Evolutionary conservation across 2,113 vertebrate species (phyloP), one percentile per base, ranked within the genome.

Genomic region (Corythornis madagascariensis): DNA sequence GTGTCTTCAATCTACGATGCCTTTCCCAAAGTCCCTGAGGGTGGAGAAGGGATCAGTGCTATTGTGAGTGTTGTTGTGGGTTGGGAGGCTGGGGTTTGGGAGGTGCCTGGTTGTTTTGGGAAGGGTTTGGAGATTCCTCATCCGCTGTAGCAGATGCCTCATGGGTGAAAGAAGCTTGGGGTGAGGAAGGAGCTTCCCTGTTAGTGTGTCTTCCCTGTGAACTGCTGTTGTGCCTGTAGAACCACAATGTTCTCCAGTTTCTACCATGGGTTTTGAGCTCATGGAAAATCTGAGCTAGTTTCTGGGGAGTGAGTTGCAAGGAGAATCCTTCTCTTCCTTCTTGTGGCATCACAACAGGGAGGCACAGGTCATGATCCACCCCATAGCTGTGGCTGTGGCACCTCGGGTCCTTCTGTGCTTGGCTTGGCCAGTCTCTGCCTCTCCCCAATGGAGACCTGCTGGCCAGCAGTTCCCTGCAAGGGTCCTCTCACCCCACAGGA

Each of bases 1-100:
- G 99, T 99, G 95, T 99, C 99, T 93, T 99, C 99, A 40, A 99
- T 99, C 97, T 99, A 99, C 7, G 99, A 99, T 97, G 99, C 99
- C 97, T 99, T 99, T 96, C 99, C 99, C 75, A 99, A 99, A 97
- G 99, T 99, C 96, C 99, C 99, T 0, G 99, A 99, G 94, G 99
- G 99, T 94, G 99, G 99, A 96, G 99, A 99, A 89, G 99, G 99
- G 95, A 98, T 99, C 96, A 96, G 97, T 6, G 98, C 98, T 87
- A 98, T 99, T 2, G 99, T 99, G 98, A 94, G 98, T 25, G 2
- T 35, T 3, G 2, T 82, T 21, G 40, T 0, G 5, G 80, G 48
- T 14, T 57, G 64, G 31, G 55, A 28, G 53, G 74, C 52, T 80
- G 76, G 76, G 0, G 0, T 35, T 11, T 22, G 63, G 73, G 82